A percentile compares a stretch with the other conserved stretches of the same genome.
phyloP scores from a whole-genome alignment of 2,797 vertebrate genomes.

The Argentina silus region DNA sequence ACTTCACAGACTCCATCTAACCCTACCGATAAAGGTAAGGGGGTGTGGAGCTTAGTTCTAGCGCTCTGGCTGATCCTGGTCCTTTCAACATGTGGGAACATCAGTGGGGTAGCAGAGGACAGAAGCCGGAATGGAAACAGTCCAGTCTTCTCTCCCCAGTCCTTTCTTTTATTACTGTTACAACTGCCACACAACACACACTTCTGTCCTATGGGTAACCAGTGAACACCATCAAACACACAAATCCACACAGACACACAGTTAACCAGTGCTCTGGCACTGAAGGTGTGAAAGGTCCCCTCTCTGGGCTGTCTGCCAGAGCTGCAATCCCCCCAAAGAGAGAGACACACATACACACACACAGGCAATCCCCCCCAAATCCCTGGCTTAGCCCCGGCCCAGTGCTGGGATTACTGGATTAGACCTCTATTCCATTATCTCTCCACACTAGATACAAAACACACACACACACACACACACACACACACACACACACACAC shows the following conservation, averaged over 20 bases:
- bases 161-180: no score
- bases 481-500: constrained; percentile 34
- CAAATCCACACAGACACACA: constrained; percentile 31
- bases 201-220: not conserved
- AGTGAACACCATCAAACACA: constrained; percentile 4
- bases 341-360: constrained; percentile 33
- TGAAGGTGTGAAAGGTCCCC: constrained; percentile 56
- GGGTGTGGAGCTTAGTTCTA: no score
- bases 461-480: constrained; percentile 28
- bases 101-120: no score
- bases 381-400: constrained; percentile 81
- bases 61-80: no score
- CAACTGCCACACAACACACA: not conserved
- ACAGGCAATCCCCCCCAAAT: constrained; percentile 64
- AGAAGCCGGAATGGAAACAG: no score
- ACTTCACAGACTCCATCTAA: no score
- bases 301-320: constrained; percentile 62
- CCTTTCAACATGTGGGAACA: no score
- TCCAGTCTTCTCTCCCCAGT: no score
- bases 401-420: constrained; percentile 83
- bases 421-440: constrained; percentile 83
- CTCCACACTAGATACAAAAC: constrained; percentile 57
- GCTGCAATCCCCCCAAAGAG: constrained; percentile 47
- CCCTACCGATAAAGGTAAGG: no score
- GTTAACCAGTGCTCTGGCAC: constrained; percentile 57